Base-by-base conservation (phyloP, 2,113 vertebrate species). In the Sakesphorus luctuosus region DNA sequence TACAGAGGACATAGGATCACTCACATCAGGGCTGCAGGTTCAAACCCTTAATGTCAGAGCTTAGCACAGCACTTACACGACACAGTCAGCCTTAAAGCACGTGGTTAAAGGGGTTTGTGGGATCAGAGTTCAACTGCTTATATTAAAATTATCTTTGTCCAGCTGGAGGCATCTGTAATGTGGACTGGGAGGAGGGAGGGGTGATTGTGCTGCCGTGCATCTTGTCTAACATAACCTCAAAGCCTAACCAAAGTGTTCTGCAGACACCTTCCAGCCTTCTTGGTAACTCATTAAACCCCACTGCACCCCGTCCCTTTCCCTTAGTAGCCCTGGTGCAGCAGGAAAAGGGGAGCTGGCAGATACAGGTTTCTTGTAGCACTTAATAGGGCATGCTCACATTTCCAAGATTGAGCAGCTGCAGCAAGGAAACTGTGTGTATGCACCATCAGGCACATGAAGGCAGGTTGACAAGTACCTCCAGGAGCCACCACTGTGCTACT, bases 11-110 rank as follows among this genome's bases (percentile, higher is more conserved):
- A 71, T 23, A 47, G 61, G 65, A 93, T 93, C 92, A 74, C 43
- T 94, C 88, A 74, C 52, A 92, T 85, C 31, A 46, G 83, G 73
- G 14, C 76, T 96, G 66, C 86, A 93, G 76, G 88, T 94, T 90
- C 90, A 94, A 95, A 68, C 44, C 56, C 58, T 56, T 84, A 72
- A 79, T 1, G 9, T 58, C 46, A 2, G 3, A 92, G 66, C 58
- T 75, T 35, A 96, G 62, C 73, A 62, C 43, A 87, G 56, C 66
- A 84, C 73, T 96, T 89, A 63, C 67, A 63, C 84, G 40, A 83
- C n/a, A 74, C 0, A 87, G 85, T 49, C 76, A 93, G 53, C 85
- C 56, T 89, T 81, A 93, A 89, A 90, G 88, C n/a, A 82, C 3
- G 0, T 3, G 6, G 29, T 77, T 86, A 74, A 25, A 80, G 52